Conservation (phyloP, 2,797 vertebrate species). For the Lepidocolaptes lacrymiger region DNA sequence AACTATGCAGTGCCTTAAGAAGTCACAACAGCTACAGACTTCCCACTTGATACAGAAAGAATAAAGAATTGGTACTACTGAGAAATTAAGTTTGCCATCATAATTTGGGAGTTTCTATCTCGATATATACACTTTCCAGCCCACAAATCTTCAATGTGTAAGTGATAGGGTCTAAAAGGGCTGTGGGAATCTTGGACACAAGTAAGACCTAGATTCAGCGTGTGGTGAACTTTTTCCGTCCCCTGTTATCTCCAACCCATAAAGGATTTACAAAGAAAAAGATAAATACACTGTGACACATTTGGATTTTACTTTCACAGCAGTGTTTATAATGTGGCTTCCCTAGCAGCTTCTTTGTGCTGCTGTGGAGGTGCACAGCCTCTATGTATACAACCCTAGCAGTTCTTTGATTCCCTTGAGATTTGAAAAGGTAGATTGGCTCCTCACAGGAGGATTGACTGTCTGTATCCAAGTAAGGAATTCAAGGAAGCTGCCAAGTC, state of each 20-base stretch:
- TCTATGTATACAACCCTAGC: not conserved
- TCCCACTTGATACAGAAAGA: not conserved
- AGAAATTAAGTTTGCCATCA: not conserved
- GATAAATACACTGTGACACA: not conserved
- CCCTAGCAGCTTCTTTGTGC: not conserved
- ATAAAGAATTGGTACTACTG: not conserved
- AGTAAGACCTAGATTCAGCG: not conserved
- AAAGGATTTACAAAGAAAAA: not conserved
- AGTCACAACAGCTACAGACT: not conserved
- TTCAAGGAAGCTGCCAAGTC: slow-evolving; percentile 46
- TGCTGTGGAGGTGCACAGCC: not conserved
- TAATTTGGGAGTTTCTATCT: not conserved
- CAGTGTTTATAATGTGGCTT: not conserved
- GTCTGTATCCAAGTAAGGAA: slow-evolving; percentile 11
- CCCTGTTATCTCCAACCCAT: not conserved
- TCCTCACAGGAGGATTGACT: not conserved
- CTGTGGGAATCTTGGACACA: not conserved
- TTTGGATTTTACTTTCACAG: not conserved
- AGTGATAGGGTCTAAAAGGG: not conserved
- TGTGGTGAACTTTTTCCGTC: not conserved
- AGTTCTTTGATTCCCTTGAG: not conserved
- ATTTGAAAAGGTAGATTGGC: not conserved
- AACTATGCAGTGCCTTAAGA: not conserved
- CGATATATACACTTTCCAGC: not conserved
- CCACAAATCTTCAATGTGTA: not conserved